Conservation (phyloP, 2,113 vertebrate species). For the Phalacrocorax carbo region DNA sequence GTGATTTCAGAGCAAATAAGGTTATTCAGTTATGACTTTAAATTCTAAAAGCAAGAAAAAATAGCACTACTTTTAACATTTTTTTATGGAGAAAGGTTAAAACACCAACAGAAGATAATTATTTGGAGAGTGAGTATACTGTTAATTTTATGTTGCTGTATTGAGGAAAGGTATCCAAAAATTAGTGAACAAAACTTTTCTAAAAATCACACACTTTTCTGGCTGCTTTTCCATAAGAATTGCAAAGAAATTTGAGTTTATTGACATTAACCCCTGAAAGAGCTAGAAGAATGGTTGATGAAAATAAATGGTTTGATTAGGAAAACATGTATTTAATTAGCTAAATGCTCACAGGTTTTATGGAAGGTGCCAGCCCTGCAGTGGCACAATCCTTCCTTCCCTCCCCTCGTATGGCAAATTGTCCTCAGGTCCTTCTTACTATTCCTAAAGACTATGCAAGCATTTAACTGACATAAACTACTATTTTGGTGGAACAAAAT, state of each 20-base stretch:
- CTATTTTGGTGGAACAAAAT: not conserved
- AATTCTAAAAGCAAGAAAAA: not conserved
- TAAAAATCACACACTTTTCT: not conserved
- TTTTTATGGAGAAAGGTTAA: not conserved
- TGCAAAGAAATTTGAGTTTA: not conserved
- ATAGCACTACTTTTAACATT: not conserved
- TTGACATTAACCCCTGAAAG: not conserved
- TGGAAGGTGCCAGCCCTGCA: not conserved
- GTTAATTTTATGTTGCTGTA: not conserved
- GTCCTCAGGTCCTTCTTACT: not conserved
- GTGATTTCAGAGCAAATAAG: not conserved
- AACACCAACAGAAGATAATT: not conserved
- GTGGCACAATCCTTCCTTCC: not conserved
- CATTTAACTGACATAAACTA: not conserved
- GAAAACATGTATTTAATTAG: not conserved
- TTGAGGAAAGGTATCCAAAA: not conserved
- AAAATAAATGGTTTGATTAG: not conserved
- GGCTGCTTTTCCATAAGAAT: not conserved
- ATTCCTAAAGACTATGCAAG: rapidly evolving
- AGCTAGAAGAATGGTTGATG: not conserved
- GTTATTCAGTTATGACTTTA: not conserved
- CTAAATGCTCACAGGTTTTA: not conserved
- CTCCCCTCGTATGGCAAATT: rapidly evolving
- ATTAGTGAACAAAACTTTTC: not conserved
- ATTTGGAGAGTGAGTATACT: not conserved